Conservation (phyloP, 2,113 vertebrate species). For the Mormyrus iriodes region DNA sequence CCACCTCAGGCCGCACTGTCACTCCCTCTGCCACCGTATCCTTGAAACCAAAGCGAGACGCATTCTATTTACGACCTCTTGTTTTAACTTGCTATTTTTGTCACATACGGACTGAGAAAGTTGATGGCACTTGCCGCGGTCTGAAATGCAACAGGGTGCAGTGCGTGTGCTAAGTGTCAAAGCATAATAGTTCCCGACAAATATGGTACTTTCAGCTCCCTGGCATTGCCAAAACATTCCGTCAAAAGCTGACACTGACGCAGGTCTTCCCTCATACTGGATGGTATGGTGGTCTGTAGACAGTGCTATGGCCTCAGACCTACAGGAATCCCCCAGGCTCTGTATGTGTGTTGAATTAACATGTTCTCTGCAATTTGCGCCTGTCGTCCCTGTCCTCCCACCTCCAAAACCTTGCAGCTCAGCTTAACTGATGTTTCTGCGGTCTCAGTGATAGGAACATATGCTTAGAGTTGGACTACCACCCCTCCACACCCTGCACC, state of each 20-base stretch:
- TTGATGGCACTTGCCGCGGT: background rate
- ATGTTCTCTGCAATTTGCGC: background rate
- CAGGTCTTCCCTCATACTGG: background rate
- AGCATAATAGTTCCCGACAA: background rate
- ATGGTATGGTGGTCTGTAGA: background rate
- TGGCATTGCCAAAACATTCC: background rate
- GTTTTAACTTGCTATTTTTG: conserved; percentile 18
- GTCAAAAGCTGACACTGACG: background rate
- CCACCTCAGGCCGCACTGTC: conserved; percentile 2
- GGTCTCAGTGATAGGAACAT: background rate
- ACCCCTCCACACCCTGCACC: background rate
- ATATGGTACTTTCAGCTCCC: background rate
- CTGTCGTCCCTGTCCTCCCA: background rate
- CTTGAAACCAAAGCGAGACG: background rate
- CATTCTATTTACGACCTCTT: background rate
- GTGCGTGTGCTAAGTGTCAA: background rate
- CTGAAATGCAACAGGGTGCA: background rate
- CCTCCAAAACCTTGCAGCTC: background rate
- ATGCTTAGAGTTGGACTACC: background rate
- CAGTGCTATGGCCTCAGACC: background rate
- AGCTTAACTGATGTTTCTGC: background rate
- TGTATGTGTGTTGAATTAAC: background rate
- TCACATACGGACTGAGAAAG: background rate
- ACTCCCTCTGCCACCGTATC: background rate
- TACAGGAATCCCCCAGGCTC: background rate